phyloP scores from a whole-genome alignment of 2,888 invertebrate genomes.

The Leptothorax acervorum region DNA sequence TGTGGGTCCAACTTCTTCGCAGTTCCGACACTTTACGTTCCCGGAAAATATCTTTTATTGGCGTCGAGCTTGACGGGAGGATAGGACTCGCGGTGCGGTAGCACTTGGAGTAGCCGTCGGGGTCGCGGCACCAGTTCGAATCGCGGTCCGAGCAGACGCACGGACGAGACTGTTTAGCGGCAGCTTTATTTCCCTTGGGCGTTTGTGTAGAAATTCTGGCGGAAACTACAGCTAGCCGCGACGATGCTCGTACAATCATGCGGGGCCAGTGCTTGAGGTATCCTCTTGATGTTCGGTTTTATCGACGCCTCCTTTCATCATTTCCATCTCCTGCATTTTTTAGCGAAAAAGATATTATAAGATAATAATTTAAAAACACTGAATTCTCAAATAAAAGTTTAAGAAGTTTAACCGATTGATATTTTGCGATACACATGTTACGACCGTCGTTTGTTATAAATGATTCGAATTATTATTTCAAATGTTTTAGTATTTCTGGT shows the following conservation, averaged over 20 bases:
- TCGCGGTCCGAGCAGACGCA: not conserved
- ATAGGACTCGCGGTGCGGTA: not conserved
- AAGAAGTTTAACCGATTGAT: not conserved
- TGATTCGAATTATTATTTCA: not conserved
- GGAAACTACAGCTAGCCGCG: not conserved
- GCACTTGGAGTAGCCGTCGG: not conserved
- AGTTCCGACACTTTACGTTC: not conserved
- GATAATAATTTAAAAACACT: not conserved
- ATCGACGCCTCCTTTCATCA: not conserved
- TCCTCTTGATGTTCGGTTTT: not conserved
- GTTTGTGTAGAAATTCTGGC: not conserved
- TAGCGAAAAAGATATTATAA: not conserved
- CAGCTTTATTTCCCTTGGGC: not conserved
- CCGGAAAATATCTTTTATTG: not conserved
- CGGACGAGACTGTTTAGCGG: not conserved
- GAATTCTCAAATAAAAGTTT: not conserved
- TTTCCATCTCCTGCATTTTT: no score
- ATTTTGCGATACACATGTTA: not conserved
- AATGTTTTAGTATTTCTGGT: not conserved
- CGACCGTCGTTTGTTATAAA: not conserved
- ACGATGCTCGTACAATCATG: not conserved
- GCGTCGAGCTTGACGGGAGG: not conserved
- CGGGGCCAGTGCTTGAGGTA: not conserved
- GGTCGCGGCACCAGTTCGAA: not conserved
- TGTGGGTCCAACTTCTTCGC: not conserved